These are phyloP conservation scores for Umimayanthus chanpuru DNA, from an alignment of 92 coral and sea anemone genomes.

Conservation along the genomic window DNA sequence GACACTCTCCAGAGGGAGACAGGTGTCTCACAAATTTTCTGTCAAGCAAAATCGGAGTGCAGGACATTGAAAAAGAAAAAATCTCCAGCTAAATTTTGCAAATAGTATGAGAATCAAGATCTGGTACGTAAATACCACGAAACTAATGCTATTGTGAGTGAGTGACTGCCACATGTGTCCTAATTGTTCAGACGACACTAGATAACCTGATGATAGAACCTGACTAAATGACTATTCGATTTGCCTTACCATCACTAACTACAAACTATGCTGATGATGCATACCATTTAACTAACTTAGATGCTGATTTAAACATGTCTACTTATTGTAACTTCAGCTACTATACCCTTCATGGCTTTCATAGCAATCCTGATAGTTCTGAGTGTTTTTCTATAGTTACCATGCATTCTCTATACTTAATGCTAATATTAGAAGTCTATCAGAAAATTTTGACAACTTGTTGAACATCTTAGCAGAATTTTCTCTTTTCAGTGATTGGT, in stretches of 20 bases:
- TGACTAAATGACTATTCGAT: conserved; percentile 19
- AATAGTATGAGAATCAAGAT: not conserved
- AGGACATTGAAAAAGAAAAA: not conserved
- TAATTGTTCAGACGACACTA: not conserved
- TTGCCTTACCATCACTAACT: conserved; percentile 22
- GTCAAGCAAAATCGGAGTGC: not conserved
- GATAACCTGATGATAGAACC: not conserved
- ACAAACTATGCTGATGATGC: conserved; percentile 34
- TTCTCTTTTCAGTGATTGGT: too few species aligned
- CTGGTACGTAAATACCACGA: not conserved
- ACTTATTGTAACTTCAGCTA: conserved; percentile 28
- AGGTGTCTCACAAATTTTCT: not conserved
- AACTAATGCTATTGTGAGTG: not conserved
- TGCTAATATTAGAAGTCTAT: not conserved
- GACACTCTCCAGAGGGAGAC: not conserved
- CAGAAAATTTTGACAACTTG: not conserved
- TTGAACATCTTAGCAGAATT: not conserved
- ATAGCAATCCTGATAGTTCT: conserved; percentile 32
- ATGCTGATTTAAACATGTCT: conserved; percentile 39
- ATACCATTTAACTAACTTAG: conserved; percentile 21
- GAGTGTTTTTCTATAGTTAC: conserved; percentile 16
- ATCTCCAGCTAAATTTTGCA: not conserved
- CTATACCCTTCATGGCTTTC: conserved; percentile 40
- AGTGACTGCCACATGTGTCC: not conserved
- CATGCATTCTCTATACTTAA: conserved; percentile 16